Percentiles rank a stretch among this genome's conserved stretches.
phyloP scores from a whole-genome alignment of 2,888 invertebrate species.

The Ectemnius cavifrons region DNA sequence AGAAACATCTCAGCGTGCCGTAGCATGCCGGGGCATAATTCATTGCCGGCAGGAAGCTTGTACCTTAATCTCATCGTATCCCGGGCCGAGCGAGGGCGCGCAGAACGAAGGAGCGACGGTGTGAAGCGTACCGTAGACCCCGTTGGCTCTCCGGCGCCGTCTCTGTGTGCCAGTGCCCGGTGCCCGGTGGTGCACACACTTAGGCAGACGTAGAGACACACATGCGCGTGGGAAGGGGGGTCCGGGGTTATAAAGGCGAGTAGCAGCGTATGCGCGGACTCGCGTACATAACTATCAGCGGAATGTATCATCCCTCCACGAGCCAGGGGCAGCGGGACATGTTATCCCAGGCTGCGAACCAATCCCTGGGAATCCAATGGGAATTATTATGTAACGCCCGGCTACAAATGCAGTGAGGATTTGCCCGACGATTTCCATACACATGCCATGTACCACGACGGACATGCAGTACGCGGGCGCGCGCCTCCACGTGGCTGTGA shows the following conservation, averaged over 20 bases:
- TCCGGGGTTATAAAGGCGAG: conserved; percentile 52
- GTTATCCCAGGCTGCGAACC: conserved; percentile 60
- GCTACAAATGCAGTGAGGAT: conserved; percentile 63
- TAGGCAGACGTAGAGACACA: conserved; percentile 3
- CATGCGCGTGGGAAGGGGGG: conserved; percentile 51
- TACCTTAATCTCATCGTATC: conserved; percentile 68
- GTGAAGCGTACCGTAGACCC: conserved; percentile 51
- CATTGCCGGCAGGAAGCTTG: conserved; percentile 69
- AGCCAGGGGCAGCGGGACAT: conserved; percentile 55
- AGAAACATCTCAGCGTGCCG: conserved; percentile 62
- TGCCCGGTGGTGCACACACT: too few relatives aligned
- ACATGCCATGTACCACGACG: too few relatives aligned
- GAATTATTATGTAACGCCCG: conserved; percentile 67
- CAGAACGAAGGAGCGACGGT: conserved; percentile 31
- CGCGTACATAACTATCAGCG: conserved; percentile 62
- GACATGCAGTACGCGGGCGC: not conserved
- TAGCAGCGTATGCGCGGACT: conserved; percentile 50
- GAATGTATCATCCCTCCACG: conserved; percentile 63
- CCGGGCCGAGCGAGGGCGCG: conserved; percentile 31
- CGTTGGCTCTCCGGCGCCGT: too few relatives aligned
- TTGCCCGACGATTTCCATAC: conserved; percentile 25
- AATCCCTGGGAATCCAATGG: conserved; percentile 62
- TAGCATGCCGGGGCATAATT: conserved; percentile 60
- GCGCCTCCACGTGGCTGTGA: not conserved
- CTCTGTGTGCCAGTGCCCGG: too few relatives aligned